A percentile compares a stretch with the other conserved stretches of the same genome.
Evolutionary conservation across 2,113 vertebrate genomes (phyloP).

Genomic region (Esox niger): DNA sequence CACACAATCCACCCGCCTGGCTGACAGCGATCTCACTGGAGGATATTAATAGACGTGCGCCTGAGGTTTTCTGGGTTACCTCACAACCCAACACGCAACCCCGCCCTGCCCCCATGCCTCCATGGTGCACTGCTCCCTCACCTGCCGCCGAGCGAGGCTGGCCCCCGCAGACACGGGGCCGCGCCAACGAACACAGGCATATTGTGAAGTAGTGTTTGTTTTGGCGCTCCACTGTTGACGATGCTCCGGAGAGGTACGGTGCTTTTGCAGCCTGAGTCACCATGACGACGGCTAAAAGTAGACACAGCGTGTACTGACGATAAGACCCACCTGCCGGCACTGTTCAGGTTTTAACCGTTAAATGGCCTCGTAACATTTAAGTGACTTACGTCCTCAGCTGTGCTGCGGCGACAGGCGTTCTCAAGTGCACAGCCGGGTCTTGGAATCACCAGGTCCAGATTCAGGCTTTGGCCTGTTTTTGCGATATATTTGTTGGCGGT

Average conservation of each 20-base stretch:
- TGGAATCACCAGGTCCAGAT: background rate
- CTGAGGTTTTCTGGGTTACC: conserved; percentile 65
- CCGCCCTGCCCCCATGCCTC: conserved; percentile 29
- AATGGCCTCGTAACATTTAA: conserved; percentile 9
- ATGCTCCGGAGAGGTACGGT: conserved; percentile 23
- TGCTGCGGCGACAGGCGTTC: background rate
- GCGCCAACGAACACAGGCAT: conserved; percentile 48
- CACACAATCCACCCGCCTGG: conserved; percentile 33
- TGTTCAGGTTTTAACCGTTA: conserved; percentile 34
- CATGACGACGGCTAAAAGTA: conserved; percentile 44
- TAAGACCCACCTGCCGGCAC: conserved; percentile 39
- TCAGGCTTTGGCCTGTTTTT: background rate
- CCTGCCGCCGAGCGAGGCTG: conserved; percentile 47
- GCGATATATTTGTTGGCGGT: conserved; percentile 1
- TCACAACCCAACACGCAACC: conserved; percentile 19
- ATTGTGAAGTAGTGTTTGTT: conserved; percentile 5
- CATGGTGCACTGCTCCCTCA: conserved; percentile 42
- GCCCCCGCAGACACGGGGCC: conserved; percentile 39
- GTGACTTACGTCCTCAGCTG: background rate
- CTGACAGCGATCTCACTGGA: conserved; percentile 42
- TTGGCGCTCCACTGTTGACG: conserved; percentile 29
- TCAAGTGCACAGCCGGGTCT: background rate
- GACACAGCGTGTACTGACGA: conserved; percentile 36
- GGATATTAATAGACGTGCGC: conserved; percentile 74
- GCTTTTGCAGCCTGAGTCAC: conserved; percentile 42